Percentiles rank a stretch among this genome's conserved stretches.
Evolutionary conservation across 2,888 invertebrate genomes (phyloP).

Genomic region (Petrolisthes cinctipes): DNA sequence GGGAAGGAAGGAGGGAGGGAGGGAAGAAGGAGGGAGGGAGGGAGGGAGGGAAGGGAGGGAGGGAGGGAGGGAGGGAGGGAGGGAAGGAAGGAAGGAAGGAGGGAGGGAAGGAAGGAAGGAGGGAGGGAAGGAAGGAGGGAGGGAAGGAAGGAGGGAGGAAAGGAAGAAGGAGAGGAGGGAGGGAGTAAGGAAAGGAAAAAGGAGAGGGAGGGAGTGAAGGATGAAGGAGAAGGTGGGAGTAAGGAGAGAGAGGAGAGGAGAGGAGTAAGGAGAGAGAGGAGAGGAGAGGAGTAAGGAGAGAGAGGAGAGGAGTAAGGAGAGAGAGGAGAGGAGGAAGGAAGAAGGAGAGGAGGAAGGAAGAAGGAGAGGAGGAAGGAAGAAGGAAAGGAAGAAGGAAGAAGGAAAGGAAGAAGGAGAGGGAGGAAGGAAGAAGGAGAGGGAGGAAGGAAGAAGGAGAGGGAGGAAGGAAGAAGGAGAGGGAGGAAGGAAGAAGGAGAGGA

Average conservation of each 20-base stretch:
- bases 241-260: neutral
- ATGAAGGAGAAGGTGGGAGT: neutral
- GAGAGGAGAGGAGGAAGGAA: neutral
- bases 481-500: neutral
- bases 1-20: neutral
- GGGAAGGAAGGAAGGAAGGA: neutral
- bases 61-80: neutral
- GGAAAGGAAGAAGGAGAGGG: neutral
- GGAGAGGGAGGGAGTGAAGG: neutral
- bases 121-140: neutral
- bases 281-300: constrained; percentile 1
- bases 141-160: constrained; percentile 14
- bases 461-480: neutral
- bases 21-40: neutral
- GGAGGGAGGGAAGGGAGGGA: neutral
- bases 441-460: neutral
- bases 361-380: neutral
- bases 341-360: neutral
- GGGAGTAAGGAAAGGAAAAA: constrained; percentile 13
- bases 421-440: neutral
- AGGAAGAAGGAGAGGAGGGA: neutral
- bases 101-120: neutral
- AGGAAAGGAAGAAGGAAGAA: neutral
- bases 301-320: constrained; percentile 11
- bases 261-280: neutral